These are phyloP conservation scores for Sabatieria punctata DNA, from an alignment of 2,888 invertebrate species.

Conservation along the genomic window DNA sequence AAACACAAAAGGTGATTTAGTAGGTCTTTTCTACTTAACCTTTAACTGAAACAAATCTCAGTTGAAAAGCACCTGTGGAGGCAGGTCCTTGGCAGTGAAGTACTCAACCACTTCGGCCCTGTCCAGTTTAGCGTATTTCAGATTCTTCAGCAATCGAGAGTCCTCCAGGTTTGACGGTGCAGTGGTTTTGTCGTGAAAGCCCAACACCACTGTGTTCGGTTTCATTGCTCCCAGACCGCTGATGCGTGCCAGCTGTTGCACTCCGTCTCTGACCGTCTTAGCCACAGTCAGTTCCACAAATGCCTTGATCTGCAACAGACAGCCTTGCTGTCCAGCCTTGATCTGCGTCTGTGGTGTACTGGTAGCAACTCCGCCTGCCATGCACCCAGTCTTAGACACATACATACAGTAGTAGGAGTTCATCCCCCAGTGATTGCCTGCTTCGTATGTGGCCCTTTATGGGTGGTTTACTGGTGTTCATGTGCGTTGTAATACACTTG, in stretches of 20 bases:
- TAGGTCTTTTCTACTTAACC: slow-evolving; percentile 27
- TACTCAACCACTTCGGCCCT: slow-evolving; percentile 29
- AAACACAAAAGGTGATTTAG: background rate
- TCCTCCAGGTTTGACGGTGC: slow-evolving; percentile 56
- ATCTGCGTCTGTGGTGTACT: too few species aligned
- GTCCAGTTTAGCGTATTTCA: slow-evolving; percentile 23
- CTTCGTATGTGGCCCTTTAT: too few species aligned
- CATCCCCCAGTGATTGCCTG: too few species aligned
- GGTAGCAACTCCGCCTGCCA: too few species aligned
- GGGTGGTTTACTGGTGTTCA: too few species aligned
- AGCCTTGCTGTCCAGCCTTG: too few species aligned
- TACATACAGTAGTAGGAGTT: too few species aligned
- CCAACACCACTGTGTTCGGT: slow-evolving; percentile 86
- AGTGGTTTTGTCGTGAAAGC: slow-evolving; percentile 61
- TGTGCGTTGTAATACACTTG: too few species aligned
- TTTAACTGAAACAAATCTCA: slow-evolving; percentile 32
- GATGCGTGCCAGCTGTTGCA: slow-evolving; percentile 59
- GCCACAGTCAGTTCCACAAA: slow-evolving; percentile 86
- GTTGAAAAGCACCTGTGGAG: slow-evolving; percentile 14
- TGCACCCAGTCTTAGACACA: too few species aligned
- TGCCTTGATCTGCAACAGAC: slow-evolving; percentile 55
- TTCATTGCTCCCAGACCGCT: slow-evolving; percentile 98
- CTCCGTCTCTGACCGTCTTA: slow-evolving; percentile 63
- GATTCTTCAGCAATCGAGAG: background rate
- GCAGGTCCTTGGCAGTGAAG: slow-evolving; percentile 22